Percentiles rank a stretch among this genome's conserved stretches.
Conservation (phyloP, 2,113 vertebrate genomes). For the Chlorocebus sabaeus region DNA sequence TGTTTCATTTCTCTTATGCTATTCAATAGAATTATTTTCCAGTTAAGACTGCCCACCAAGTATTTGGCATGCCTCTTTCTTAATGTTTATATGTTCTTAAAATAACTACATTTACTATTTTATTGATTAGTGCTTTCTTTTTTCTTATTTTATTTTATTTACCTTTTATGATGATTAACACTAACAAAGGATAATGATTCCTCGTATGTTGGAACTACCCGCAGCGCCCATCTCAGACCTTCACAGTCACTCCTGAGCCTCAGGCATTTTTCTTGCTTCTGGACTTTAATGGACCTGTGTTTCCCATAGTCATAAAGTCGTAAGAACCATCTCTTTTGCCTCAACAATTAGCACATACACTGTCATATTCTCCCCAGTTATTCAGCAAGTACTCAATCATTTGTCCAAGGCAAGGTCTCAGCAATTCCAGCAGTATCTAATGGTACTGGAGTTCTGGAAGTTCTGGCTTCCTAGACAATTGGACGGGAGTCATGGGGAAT, state of each 20-base stretch:
- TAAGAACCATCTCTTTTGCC: background rate
- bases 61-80: background rate
- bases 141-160: background rate
- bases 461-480: background rate
- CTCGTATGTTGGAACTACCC: too few species aligned
- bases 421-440: background rate
- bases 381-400: background rate
- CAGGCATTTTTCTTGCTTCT: background rate
- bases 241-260: rapidly evolving
- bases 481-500: background rate
- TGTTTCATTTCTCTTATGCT: background rate
- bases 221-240: background rate
- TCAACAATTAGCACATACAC: background rate
- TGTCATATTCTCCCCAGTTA: background rate
- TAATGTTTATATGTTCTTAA: background rate
- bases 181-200: background rate
- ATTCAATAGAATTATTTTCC: background rate
- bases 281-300: background rate
- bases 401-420: background rate
- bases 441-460: background rate
- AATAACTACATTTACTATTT: background rate
- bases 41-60: background rate
- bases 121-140: background rate
- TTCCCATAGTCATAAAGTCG: background rate
- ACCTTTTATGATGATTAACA: background rate